Conservation (phyloP, 2,113 vertebrate species). For the Henicopernis longicauda region DNA sequence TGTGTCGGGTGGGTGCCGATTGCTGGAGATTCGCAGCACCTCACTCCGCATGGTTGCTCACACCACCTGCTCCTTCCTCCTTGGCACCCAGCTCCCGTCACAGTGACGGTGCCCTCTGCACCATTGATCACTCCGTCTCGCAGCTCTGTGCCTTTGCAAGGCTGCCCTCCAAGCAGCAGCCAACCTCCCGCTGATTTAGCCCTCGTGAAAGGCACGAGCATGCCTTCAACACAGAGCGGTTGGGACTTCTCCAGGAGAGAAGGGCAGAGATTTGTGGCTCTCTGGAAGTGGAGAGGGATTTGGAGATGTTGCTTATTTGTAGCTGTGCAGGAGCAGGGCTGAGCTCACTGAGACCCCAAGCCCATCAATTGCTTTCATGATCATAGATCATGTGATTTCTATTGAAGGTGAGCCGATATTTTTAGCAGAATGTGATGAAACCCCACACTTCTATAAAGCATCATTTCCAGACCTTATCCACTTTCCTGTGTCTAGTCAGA, state of each 20-base stretch:
- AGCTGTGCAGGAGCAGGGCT: background rate
- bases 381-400: background rate
- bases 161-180: background rate
- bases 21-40: background rate
- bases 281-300: background rate
- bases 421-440: background rate
- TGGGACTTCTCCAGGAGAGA: background rate
- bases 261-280: background rate
- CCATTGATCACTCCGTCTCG: background rate
- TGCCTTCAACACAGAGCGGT: fast-evolving
- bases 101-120: background rate
- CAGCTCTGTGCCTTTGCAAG: background rate
- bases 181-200: background rate
- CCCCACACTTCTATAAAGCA: background rate
- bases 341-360: background rate
- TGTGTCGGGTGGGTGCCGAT: background rate
- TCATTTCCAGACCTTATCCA: background rate
- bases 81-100: background rate
- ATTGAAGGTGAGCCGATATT: background rate
- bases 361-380: background rate
- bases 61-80: constrained; percentile 5
- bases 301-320: background rate
- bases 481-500: background rate
- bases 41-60: background rate
- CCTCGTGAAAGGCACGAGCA: fast-evolving